A percentile compares a stretch with the other conserved stretches of the same genome.
Evolutionary conservation across 1,140 invertebrate species (phyloP).

Genomic region (Hestina assimilis): DNA sequence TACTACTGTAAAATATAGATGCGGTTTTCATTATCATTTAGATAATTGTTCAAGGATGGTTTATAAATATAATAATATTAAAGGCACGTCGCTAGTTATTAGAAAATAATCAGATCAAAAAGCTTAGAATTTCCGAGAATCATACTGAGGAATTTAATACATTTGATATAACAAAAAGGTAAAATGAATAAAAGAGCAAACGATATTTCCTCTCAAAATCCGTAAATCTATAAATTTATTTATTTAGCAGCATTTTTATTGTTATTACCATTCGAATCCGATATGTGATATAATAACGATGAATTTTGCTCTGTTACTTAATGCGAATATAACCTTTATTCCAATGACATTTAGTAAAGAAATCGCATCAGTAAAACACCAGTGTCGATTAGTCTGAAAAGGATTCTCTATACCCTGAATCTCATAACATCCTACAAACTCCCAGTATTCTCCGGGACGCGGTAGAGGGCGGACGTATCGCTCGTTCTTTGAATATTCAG

Average conservation of each 20-base stretch:
- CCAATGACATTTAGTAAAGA: not conserved
- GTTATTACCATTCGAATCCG: not conserved
- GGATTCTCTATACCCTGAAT: conserved; percentile 27
- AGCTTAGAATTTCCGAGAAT: not conserved
- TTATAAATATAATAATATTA: too few species aligned
- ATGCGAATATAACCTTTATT: conserved; percentile 12
- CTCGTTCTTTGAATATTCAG: not conserved
- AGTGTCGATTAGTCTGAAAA: conserved; percentile 22
- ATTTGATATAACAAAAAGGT: not conserved
- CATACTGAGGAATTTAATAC: not conserved
- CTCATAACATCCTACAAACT: conserved; percentile 27
- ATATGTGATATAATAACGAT: not conserved
- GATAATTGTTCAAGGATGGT: too few species aligned
- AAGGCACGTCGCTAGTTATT: too few species aligned
- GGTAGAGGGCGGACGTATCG: conserved; percentile 19
- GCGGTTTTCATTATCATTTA: too few species aligned
- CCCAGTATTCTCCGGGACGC: conserved; percentile 23
- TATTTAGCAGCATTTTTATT: not conserved
- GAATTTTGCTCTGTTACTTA: not conserved
- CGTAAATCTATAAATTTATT: conserved; percentile 5
- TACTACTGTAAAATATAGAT: too few species aligned
- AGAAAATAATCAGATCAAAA: not conserved
- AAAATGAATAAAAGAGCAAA: not conserved
- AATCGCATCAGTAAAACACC: conserved; percentile 12
- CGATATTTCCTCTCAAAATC: not conserved